Evolutionary conservation across 35 echinoderm and acorn worm species (phyloP), one percentile per base, ranked within the genome.

Genomic region (Eucidaris tribuloides): DNA sequence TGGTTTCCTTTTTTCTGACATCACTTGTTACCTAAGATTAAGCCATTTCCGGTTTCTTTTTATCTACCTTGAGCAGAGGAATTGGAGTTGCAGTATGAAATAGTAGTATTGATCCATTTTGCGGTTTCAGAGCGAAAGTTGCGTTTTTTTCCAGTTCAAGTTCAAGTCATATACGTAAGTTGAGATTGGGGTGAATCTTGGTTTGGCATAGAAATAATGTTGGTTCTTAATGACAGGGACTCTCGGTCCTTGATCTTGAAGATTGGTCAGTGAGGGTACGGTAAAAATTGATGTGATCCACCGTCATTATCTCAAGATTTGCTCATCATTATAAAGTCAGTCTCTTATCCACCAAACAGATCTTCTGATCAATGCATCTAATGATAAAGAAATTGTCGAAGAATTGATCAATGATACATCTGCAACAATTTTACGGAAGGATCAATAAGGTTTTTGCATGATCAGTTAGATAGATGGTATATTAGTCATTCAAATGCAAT

Each of bases 331-430:
- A 72, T 72, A 40, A 72, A 40, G 28, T 32, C 66, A 72, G 66
- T 72, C 66, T 72, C n/a, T n/a, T n/a, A n/a, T n/a, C n/a, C 66
- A 22, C 66, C 66, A 72, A 72, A 72, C 23, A 72, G 66, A 20
- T 43, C 66, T 72, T 32, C 18, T n/a, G n/a, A n/a, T n/a, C n/a
- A n/a, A n/a, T n/a, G n/a, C n/a, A n/a, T n/a, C n/a, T n/a, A n/a
- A n/a, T n/a, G n/a, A n/a, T n/a, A n/a, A n/a, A n/a, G n/a, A n/a
- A n/a, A n/a, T n/a, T n/a, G n/a, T n/a, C n/a, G n/a, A n/a, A n/a
- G n/a, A n/a, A n/a, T n/a, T n/a, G n/a, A n/a, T n/a, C n/a, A n/a
- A n/a, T n/a, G n/a, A n/a, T n/a, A n/a, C n/a, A n/a, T n/a, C n/a
- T n/a, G n/a, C n/a, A n/a, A n/a, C n/a, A n/a, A n/a, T n/a, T n/a